These are phyloP conservation scores for Xanthostigma xanthostigma DNA, from an alignment of 2,888 invertebrate genomes.

Conservation along the genomic window DNA sequence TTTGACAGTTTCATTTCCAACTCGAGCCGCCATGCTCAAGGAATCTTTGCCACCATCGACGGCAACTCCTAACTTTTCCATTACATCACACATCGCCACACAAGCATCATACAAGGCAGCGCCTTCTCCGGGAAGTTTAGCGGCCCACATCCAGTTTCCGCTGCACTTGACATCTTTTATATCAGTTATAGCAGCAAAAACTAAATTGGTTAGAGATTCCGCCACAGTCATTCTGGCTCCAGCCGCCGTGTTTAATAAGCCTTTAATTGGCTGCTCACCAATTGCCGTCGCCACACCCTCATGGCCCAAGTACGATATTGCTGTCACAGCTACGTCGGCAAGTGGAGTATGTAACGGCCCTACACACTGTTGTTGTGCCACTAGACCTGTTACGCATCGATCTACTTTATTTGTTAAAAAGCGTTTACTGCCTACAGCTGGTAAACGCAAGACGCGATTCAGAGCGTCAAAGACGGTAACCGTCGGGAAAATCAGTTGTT, in stretches of 20 bases:
- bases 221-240: slow-evolving; percentile 91
- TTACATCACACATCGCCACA: slow-evolving; percentile 69
- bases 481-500: slow-evolving; percentile 30
- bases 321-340: slow-evolving; percentile 84
- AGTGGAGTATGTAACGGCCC: slow-evolving; percentile 93
- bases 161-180: slow-evolving; percentile 89
- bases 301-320: slow-evolving; percentile 67
- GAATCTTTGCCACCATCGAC: slow-evolving; percentile 97
- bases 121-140: slow-evolving; percentile 86
- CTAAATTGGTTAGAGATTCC: slow-evolving; percentile 87
- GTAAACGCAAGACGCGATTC: slow-evolving; percentile 67
- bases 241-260: slow-evolving; percentile 63
- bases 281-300: slow-evolving; percentile 88
- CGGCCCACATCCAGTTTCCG: slow-evolving; percentile 99
- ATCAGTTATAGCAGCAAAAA: slow-evolving; percentile 49
- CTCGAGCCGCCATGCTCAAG: slow-evolving; percentile 88
- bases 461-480: slow-evolving; percentile 53
- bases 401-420: slow-evolving; percentile 93
- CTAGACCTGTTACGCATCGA: slow-evolving; percentile 84
- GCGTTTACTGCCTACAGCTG: slow-evolving; percentile 88
- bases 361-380: slow-evolving; percentile 97
- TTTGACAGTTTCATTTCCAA: slow-evolving; percentile 51
- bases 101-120: slow-evolving; percentile 79
- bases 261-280: slow-evolving; percentile 95
- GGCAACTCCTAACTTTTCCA: slow-evolving; percentile 63